Base-by-base conservation (phyloP, 2,888 invertebrate genomes). In the Adelphocoris suturalis region DNA sequence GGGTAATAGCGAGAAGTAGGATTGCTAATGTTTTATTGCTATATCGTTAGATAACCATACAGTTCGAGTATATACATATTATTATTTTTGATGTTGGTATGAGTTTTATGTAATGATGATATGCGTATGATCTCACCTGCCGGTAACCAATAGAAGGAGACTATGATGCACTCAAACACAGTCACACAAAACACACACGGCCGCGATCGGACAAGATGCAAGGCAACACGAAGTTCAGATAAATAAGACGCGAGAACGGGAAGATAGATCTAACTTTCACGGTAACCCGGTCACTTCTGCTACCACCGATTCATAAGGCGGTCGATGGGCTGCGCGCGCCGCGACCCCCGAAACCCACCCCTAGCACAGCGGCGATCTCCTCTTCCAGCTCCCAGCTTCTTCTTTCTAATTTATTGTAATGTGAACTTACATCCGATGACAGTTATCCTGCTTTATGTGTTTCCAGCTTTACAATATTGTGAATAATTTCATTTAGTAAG, bases 231-330 rank as follows among this genome's bases (percentile, higher is more conserved):
- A 86, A n/a, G 75, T 47, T n/a, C n/a, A 68, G 13, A 61, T 16
- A 48, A 68, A 68, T 19, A 19, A 19, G 48, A 75, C 86, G 86
- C 82, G 47, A 52, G 82, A 47, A 23, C 52, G 52, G 23, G 23
- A 19, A 82, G 82, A n/a, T 37, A 52, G 85, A 88, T 88, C 88
- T 55, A 80, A 88, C 88, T 52, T 80, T 37, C 78, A 37, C 88
- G 88, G 88, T 88, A 88, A 88, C 88, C 88, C 88, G 88, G 88
- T 88, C 88, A 88, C 88, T 88, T 88, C 78, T 88, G 88, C 88
- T 88, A 52, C 88, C 88, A 28, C 78, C 78, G 88, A 55, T 76
- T 48, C 76, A n/a, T 46, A n/a, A 52, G 76, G 78, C 88, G 88
- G 88, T 88, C 88, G 88, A 88, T 88, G 88, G 86, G 55, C 88